Conservation (phyloP, 1,140 invertebrate species). For the Ptiloglossa arizonensis region DNA sequence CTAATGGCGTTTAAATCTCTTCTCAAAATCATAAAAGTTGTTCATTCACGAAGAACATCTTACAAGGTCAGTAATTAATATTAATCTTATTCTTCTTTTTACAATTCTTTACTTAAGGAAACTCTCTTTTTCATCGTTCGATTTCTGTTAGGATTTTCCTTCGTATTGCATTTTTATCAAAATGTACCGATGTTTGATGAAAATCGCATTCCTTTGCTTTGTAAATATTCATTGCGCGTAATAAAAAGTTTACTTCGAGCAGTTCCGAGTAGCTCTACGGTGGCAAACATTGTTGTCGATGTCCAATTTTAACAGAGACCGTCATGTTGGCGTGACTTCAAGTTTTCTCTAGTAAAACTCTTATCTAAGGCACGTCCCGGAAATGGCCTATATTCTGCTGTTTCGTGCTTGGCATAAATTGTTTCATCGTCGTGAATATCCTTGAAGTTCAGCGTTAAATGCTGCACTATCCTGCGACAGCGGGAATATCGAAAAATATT, state of each 20-base stretch:
- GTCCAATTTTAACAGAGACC: background rate
- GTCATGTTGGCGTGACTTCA: slow-evolving; percentile 22
- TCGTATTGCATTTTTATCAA: no score
- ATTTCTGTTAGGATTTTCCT: no score
- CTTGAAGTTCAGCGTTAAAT: background rate
- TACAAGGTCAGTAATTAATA: no score
- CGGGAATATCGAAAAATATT: background rate
- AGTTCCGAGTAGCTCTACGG: background rate
- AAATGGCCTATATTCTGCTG: slow-evolving; percentile 24
- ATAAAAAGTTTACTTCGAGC: background rate
- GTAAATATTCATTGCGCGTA: background rate
- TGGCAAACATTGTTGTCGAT: background rate
- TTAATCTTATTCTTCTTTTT: no score
- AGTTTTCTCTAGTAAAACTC: slow-evolving; percentile 13
- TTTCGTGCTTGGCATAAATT: slow-evolving; percentile 34
- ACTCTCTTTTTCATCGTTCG: no score
- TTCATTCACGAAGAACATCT: no score
- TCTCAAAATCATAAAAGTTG: no score
- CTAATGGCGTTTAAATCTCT: no score
- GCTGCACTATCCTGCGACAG: no score
- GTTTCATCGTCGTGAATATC: slow-evolving; percentile 21
- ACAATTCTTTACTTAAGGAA: no score
- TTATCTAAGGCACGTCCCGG: slow-evolving; percentile 23
- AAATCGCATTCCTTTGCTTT: background rate
- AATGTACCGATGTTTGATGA: background rate